These are phyloP conservation scores for Mareca strepera DNA, from an alignment of 2,797 vertebrate species.

Conservation along the genomic window DNA sequence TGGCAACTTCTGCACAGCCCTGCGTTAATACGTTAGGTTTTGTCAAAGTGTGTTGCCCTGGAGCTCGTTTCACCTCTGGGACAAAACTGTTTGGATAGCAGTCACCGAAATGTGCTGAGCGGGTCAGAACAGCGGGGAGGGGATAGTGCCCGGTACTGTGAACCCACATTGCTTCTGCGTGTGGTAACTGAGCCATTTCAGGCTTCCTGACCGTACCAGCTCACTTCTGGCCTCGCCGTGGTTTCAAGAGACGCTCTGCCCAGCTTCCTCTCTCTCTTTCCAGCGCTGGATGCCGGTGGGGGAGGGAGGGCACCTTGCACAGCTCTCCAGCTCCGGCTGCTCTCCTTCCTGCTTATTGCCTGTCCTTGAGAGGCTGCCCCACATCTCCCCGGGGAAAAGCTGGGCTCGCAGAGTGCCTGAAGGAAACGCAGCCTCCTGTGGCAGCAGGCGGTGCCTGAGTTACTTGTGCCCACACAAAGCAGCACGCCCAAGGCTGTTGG, in stretches of 20 bases:
- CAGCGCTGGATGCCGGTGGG: neutral
- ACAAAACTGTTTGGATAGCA: neutral
- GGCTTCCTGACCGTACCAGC: conserved; percentile 9
- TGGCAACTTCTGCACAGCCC: neutral
- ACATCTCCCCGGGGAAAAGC: neutral
- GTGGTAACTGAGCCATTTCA: neutral
- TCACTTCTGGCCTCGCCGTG: neutral
- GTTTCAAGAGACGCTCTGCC: neutral
- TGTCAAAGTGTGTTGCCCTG: neutral
- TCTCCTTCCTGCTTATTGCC: neutral
- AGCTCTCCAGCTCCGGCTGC: neutral
- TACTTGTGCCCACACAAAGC: neutral
- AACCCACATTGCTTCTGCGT: neutral
- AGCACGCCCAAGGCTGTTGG: neutral
- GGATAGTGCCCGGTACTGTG: neutral
- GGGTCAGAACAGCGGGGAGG: neutral
- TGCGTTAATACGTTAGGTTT: neutral
- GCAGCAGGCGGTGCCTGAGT: neutral
- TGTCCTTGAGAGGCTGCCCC: neutral
- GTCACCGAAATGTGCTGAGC: neutral
- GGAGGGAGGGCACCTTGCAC: neutral
- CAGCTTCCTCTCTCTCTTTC: conserved; percentile 31
- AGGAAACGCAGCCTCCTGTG: neutral
- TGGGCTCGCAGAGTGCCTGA: neutral
- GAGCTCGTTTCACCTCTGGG: neutral